Base-by-base conservation (phyloP, 2,888 invertebrate genomes). In the Syrphus vitripennis region DNA sequence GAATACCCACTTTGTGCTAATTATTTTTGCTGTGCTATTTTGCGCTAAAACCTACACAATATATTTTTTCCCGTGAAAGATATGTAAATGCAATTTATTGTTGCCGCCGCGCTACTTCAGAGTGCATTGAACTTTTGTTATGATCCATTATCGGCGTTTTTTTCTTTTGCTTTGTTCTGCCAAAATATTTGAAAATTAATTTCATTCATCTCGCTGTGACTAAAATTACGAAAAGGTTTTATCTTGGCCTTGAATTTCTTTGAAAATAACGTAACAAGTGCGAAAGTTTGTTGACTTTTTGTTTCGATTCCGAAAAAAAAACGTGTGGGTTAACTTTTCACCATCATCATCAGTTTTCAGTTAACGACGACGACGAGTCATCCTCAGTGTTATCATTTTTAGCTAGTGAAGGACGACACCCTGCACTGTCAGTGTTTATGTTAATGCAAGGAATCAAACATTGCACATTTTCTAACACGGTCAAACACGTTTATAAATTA, bases 101-200 rank as follows among this genome's bases (percentile, higher is more conserved):
- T 57, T 6, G 21, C 31, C 19, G 29, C 65, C 26, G 19, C 12
- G 9, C 70, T 26, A 26, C 14, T 37, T 31, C 16, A 34, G 31
- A 72, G 77, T 77, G 40, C 82, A 82, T 63, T 65, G 76, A 82
- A 77, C 82, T 65, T 72, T 4, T 63, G 53, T 29, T 57, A 31
- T 31, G 34, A 55, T 5, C 34, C 40, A 37, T 81, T 69, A 61
- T 69, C 31, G 34, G 45, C 6, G 3, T 34, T 48, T 37, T 10
- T 48, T 26, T n/a, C 29, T 7, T 10, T 48, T 26, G 6, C 29
- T 7, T 10, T 14, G 16, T 74, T 61, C 10, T 19, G 55, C 29
- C 48, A 37, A 76, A 57, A 65, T 61, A 24, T 63, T 0, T 24
- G 31, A 61, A 4, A 14, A 26, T 48, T 5, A 70, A n/a, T n/a